Conservation (phyloP, 2,113 vertebrate genomes). For the Trematocara unimaculatum region DNA sequence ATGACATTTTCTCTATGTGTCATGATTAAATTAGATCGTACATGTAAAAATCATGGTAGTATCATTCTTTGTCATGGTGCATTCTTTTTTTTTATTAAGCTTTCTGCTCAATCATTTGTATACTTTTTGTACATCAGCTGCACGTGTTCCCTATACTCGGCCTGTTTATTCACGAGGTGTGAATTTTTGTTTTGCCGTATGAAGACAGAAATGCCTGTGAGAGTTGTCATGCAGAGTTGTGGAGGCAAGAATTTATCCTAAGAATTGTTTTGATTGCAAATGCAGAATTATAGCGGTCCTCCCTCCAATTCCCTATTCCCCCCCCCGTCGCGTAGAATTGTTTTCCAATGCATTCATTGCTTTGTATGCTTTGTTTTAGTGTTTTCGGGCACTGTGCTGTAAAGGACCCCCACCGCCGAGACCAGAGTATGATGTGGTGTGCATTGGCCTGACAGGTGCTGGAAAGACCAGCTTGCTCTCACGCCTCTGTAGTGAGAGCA, state of each 20-base stretch:
- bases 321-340: neutral
- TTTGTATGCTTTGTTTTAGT: conserved; percentile 69
- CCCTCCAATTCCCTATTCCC: too few relatives aligned
- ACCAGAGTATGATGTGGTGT: conserved; percentile 96
- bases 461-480: conserved; percentile 94
- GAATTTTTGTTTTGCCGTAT: neutral
- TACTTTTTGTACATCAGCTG: neutral
- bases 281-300: neutral
- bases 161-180: neutral
- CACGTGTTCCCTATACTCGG: neutral
- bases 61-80: neutral
- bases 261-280: neutral
- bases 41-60: neutral
- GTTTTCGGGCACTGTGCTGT: conserved; percentile 98
- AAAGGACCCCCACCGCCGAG: conserved; percentile 90
- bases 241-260: neutral
- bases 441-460: conserved; percentile 92
- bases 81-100: neutral
- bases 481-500: conserved; percentile 87
- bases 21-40: neutral
- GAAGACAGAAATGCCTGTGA: neutral
- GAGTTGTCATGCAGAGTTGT: neutral
- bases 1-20: neutral
- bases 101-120: neutral
- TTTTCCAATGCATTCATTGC: neutral